phyloP scores from a whole-genome alignment of 2,888 invertebrate genomes.

The Stegophylla sp. region DNA sequence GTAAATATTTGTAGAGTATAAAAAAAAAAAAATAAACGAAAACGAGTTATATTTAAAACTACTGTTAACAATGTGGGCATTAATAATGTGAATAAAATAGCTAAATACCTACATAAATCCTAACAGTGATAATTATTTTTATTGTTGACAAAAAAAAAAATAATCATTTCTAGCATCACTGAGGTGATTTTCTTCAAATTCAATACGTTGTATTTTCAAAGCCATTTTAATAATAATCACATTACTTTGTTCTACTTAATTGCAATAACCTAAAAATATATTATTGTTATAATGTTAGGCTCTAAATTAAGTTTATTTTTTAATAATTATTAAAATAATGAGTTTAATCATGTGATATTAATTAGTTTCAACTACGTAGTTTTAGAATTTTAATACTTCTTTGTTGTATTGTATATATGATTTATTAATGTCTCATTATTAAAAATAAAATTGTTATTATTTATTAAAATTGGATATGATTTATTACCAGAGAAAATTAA shows the following conservation, averaged over 20 bases:
- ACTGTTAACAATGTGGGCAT: neutral
- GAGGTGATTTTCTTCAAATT: neutral
- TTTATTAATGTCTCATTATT: conserved; percentile 38
- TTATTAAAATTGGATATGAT: conserved; percentile 6
- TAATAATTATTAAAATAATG: conserved; percentile 25
- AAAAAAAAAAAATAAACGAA: neutral
- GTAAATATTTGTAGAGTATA: neutral
- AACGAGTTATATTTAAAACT: neutral
- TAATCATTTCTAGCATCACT: neutral
- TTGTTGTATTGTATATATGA: conserved; percentile 51
- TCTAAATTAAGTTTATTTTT: conserved; percentile 37
- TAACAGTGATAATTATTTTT: neutral
- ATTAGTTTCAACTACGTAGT: conserved; percentile 49
- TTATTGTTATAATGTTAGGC: conserved; percentile 26
- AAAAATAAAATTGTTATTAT: conserved; percentile 54
- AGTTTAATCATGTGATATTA: conserved; percentile 53
- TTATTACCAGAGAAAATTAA: too few species aligned
- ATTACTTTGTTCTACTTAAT: conserved; percentile 26
- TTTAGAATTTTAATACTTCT: conserved; percentile 40
- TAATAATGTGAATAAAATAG: neutral
- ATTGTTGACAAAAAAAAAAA: neutral
- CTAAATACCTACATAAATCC: neutral
- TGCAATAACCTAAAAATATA: conserved; percentile 35
- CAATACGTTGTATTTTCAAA: neutral
- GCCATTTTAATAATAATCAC: conserved; percentile 9